Conservation (phyloP, 2,797 vertebrate species). For the Nasua narica region DNA sequence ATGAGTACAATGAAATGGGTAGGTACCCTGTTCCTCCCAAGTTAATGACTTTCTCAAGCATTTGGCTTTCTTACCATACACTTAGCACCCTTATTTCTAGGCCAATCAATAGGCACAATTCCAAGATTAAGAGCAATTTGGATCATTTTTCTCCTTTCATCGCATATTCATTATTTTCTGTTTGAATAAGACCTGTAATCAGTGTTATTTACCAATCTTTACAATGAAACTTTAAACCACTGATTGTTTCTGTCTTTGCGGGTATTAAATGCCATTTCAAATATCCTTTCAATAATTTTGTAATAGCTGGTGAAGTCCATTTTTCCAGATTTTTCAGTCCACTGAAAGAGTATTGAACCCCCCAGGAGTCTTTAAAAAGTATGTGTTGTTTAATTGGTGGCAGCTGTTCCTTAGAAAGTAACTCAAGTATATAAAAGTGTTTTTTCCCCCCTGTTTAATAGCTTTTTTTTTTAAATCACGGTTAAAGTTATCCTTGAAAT, state of each 20-base stretch:
- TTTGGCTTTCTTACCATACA: conserved; percentile 53
- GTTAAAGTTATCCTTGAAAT: conserved; percentile 52
- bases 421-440: conserved; percentile 30
- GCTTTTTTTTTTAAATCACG: conserved; percentile 3
- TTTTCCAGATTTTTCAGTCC: conserved; percentile 53
- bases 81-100: conserved; percentile 62
- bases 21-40: neutral
- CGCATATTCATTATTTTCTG: conserved; percentile 65
- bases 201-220: conserved; percentile 72
- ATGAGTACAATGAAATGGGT: conserved; percentile 38
- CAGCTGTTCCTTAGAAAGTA: conserved; percentile 67
- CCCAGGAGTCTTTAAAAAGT: conserved; percentile 39
- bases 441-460: neutral
- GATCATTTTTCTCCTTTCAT: conserved; percentile 66
- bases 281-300: conserved; percentile 62
- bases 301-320: conserved; percentile 62
- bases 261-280: conserved; percentile 73
- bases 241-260: conserved; percentile 65
- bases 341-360: conserved; percentile 34
- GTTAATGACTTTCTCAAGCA: conserved; percentile 63
- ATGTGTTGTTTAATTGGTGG: conserved; percentile 63
- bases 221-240: conserved; percentile 64
- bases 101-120: conserved; percentile 57
- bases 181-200: conserved; percentile 75
- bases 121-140: conserved; percentile 66